Conservation (phyloP, 2,797 vertebrate genomes). For the Sebastes matsubarae region DNA sequence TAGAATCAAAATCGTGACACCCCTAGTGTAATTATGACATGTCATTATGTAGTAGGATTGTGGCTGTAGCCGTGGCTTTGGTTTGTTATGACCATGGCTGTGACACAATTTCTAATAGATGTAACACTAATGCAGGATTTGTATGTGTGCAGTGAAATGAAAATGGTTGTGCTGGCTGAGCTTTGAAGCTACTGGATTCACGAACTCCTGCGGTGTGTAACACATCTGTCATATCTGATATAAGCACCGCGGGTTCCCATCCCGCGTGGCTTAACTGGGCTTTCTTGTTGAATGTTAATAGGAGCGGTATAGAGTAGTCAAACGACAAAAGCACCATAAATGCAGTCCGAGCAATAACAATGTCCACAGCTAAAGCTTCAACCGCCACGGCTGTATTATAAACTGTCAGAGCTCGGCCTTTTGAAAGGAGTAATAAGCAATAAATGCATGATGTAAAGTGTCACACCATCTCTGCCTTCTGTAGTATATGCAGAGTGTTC, state of each 20-base stretch:
- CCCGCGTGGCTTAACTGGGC: not conserved
- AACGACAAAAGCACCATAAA: not conserved
- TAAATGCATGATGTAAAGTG: not conserved
- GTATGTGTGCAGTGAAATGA: not conserved
- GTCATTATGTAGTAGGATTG: not conserved
- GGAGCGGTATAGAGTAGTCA: not conserved
- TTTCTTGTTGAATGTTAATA: not conserved
- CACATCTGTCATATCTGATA: slow-evolving; percentile 4
- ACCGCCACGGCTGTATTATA: not conserved
- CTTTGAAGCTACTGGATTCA: not conserved
- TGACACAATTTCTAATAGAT: not conserved
- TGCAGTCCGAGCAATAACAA: not conserved
- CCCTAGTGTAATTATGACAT: too few relatives aligned
- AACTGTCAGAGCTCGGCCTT: not conserved
- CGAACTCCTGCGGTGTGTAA: not conserved
- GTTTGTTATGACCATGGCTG: not conserved
- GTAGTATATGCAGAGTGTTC: not conserved
- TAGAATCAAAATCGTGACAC: too few relatives aligned
- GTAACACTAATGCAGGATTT: not conserved
- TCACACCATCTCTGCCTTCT: not conserved
- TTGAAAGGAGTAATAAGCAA: not conserved
- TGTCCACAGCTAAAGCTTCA: not conserved
- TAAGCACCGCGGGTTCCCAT: not conserved
- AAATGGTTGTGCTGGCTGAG: not conserved
- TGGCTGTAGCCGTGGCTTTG: not conserved